Evolutionary conservation across 2,888 invertebrate genomes (phyloP).

Genomic region (Mactromeris polynyma): DNA sequence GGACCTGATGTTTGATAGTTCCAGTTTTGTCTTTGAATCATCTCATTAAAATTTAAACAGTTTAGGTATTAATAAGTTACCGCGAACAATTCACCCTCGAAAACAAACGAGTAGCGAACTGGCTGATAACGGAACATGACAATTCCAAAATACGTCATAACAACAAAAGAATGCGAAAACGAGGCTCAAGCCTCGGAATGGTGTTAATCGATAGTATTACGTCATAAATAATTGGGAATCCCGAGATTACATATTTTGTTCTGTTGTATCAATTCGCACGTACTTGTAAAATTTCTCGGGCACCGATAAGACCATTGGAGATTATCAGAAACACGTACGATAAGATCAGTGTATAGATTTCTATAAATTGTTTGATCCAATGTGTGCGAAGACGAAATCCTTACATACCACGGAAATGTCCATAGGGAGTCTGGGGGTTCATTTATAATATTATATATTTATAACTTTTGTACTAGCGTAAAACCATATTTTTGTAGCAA

Average conservation of each 20-base stretch:
- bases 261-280: slow-evolving; percentile 47
- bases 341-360: background rate
- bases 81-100: no score
- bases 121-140: background rate
- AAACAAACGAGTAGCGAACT: background rate
- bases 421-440: no score
- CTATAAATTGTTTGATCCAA: background rate
- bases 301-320: background rate
- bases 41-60: no score
- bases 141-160: no score
- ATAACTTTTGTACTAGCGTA: no score
- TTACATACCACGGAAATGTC: no score
- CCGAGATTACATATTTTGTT: slow-evolving; percentile 37
- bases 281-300: slow-evolving; percentile 43
- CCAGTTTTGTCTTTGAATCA: no score
- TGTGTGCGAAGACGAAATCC: no score
- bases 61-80: no score
- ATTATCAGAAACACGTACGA: background rate
- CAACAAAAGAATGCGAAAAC: background rate
- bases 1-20: no score
- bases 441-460: no score
- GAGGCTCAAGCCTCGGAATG: background rate
- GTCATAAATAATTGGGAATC: slow-evolving; percentile 60
- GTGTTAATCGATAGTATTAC: slow-evolving; percentile 40
- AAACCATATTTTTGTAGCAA: no score